Base-by-base conservation (phyloP, 2,888 invertebrate genomes). In the Anaspis maculata region DNA sequence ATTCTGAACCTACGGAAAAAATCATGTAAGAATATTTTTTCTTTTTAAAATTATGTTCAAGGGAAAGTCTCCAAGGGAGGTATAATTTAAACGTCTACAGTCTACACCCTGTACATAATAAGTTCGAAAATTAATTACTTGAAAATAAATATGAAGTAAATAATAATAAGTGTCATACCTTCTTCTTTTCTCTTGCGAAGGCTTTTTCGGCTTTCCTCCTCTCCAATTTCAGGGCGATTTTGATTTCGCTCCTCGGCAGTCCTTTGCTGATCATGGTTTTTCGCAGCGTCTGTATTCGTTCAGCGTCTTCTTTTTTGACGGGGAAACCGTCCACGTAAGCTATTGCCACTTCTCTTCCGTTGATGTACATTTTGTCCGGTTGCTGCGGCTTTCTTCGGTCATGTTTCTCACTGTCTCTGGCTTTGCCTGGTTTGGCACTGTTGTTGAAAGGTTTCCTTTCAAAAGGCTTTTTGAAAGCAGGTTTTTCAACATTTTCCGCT, bases 201-300 rank as follows among this genome's bases (percentile, higher is more conserved):
- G 75, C 73, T 61, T 83, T 84, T 52, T 85, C 84, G 3, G 83
- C 82, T 55, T 73, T 73, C 36, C 84, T 64, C 27, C 83, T 68
- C 56, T 83, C 82, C 11, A 79, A 51, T 57, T 83, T 82, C 60
- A 84, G 69, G 2, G 79, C 76, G 23, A 67, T 64, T 30, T 76
- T 68, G 0, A 84, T 74, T 55, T 83, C 80, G 49, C 74, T 74
- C 52, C 74, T 72, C 0, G 83, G 78, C 37, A 83, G 72, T 1
- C 77, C 79, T 62, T 76, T 78, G 36, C 73, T 72, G 1, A 76
- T 70, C 74, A 84, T 74, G 51, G 72, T 72, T 34, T 71, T 68
- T 46, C 71, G 72, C n/a, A 84, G 59, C 33, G 76, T 70, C 32
- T 66, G 66, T 6, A 85, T 57, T 38, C 80, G 67, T 15, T 74